Evolutionary conservation across 37 sponge, comb jelly and placozoan species (phyloP), one percentile per base, ranked within the genome.

Genomic region (Spongia lamella): DNA sequence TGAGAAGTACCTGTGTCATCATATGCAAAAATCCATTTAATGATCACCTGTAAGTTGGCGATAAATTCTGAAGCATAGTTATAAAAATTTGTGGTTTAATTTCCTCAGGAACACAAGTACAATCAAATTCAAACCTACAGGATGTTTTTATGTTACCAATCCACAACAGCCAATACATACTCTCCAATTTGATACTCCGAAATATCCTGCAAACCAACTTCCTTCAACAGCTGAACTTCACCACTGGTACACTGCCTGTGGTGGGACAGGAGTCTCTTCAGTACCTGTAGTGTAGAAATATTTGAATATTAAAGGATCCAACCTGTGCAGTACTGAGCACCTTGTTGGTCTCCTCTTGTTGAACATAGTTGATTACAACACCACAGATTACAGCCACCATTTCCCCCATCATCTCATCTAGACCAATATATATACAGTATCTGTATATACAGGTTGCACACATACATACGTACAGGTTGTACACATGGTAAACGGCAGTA

Each of bases 191-290:
- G 66, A 53, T 66, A 53, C 22, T 77, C 40, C n/a, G 35, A 20
- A 7, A 53, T 77, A 3, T 19, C 0, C 7, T 38, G 38, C 27
- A 33, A 40, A 36, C 26, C n/a, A 1, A 59, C 55, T 3, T 26
- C 60, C 25, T 55, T 59, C 33, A 79, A 17, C 17, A 37, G 37
- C 58, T 81, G 49, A 3, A 87, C 50, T 5, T 87, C 72, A 25
- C 29, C 47, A 11, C 69, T 59, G 25, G 70, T 43, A 39, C 83
- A 66, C 27, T 67, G 57, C 31, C 88, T 66, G 20, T 87, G 88
- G 43, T 76, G 70, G 6, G 70, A 32, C 29, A 87, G 56, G 21
- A 87, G 51, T 50, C 74, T 77, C 17, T 37, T 66, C 37, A 72
- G 32, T 19, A 87, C 83, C 82, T 80, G 56, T 6, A 32, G 53